phyloP scores from a whole-genome alignment of 2,888 invertebrate species.

The Diarsia brunnea region DNA sequence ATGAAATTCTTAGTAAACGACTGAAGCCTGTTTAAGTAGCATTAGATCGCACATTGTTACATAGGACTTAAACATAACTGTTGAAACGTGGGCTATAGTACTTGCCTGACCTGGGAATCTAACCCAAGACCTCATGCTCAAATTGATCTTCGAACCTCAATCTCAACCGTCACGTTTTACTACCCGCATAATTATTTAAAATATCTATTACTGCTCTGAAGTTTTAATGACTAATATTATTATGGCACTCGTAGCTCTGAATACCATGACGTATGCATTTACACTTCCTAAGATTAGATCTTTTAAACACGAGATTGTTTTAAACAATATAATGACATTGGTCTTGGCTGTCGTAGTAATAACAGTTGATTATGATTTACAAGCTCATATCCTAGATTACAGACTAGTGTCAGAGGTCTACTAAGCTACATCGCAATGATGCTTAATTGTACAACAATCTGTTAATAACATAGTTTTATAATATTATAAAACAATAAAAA shows the following conservation, averaged over 20 bases:
- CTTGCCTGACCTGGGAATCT: neutral
- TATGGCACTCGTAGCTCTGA: neutral
- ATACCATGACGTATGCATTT: neutral
- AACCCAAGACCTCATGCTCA: neutral
- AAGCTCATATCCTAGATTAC: neutral
- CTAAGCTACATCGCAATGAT: neutral
- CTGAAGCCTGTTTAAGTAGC: neutral
- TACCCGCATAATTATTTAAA: neutral
- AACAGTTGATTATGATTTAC: conserved; percentile 14
- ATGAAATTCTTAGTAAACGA: neutral
- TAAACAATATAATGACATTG: conserved; percentile 21
- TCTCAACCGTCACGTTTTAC: neutral
- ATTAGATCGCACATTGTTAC: neutral
- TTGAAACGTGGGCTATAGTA: neutral
- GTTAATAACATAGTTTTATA: neutral
- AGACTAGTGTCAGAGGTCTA: conserved; percentile 29
- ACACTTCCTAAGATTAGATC: neutral
- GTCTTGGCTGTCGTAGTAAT: conserved; percentile 26
- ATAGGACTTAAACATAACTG: neutral
- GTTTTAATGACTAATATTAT: conserved; percentile 1
- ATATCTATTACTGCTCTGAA: neutral
- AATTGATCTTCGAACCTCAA: neutral
- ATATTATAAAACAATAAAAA: neutral
- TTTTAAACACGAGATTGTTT: conserved; percentile 1
- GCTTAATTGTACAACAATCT: conserved; percentile 16